Conservation (phyloP, 2,113 vertebrate genomes). For the Ursus arctos region DNA sequence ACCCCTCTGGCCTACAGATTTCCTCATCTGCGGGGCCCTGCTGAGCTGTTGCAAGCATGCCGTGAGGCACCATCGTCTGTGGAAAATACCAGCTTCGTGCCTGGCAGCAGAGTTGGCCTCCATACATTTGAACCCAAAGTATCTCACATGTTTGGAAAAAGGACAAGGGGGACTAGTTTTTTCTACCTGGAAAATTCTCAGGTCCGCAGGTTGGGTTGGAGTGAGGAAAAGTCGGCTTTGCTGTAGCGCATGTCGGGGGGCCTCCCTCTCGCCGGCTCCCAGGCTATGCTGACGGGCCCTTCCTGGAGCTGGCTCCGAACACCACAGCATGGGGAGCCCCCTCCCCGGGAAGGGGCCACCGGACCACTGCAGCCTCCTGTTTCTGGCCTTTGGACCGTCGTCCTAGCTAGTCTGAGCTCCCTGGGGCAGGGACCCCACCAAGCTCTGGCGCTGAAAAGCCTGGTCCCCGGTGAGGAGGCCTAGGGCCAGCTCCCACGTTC, state of each 20-base stretch:
- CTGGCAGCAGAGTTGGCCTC: neutral
- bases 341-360: fast-evolving
- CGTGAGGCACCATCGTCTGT: neutral
- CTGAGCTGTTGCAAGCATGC: neutral
- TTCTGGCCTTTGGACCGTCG: fast-evolving
- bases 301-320: neutral
- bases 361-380: too few relatives aligned
- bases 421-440: neutral
- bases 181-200: neutral
- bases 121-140: neutral
- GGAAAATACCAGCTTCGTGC: neutral
- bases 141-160: neutral
- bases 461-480: neutral
- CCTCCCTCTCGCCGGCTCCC: too few relatives aligned
- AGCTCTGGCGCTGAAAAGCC: neutral
- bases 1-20: constrained; percentile 31
- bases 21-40: constrained; percentile 27
- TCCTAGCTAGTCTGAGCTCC: neutral
- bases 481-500: neutral
- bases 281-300: neutral
- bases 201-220: neutral
- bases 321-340: neutral
- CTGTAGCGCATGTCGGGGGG: neutral
- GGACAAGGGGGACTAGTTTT: neutral
- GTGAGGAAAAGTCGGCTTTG: neutral